Base-by-base conservation (phyloP, 1,140 invertebrate species). In the Daktulosphaira vitifoliae region DNA sequence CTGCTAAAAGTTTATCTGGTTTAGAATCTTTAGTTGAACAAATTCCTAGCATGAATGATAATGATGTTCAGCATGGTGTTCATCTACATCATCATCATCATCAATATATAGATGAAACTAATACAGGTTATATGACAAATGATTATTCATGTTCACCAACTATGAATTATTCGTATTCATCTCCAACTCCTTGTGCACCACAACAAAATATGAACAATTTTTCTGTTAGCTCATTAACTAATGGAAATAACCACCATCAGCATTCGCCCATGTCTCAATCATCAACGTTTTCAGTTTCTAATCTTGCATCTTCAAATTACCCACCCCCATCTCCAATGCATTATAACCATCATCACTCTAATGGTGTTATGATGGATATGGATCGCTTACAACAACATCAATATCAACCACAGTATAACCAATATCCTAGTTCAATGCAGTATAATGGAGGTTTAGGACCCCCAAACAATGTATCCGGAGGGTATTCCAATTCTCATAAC, bases 1-100 rank as follows among this genome's bases (percentile, higher is more conserved):
- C 89, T 3, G 85, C 87, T 1, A 92, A 92, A 74, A 90, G 88
- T 71, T 76, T 92, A n/a, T 91, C 88, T 8, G 89, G 89, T 37
- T 77, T 92, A 4, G 90, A 92, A 75, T 92, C 88, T 16, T 76
- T 93, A 9, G 90, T 93, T 20, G 89, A 92, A 77, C 90, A 92
- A 78, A 93, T 92, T 73, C 90, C 90, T 7, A 88, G 87, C 69
- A 88, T 92, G 74, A 82, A 84, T 46, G 88, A 90, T 65, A 82
- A 78, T 25, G 82, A 79, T 26, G 54, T 59, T 13, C 56, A 62
- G 16, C 56, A 53, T 65, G 51, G 51, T 64, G 56, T 51, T 65
- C 62, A 68, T 66, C 52, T 42, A 26, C 65, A 52, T 16, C 56
- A 46, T 26, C 49, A 65, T 50, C 65, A 66, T 56, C 62, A 68